These are phyloP conservation scores for Meleagris gallopavo DNA, from an alignment of 2,113 vertebrate species.

Conservation along the genomic window DNA sequence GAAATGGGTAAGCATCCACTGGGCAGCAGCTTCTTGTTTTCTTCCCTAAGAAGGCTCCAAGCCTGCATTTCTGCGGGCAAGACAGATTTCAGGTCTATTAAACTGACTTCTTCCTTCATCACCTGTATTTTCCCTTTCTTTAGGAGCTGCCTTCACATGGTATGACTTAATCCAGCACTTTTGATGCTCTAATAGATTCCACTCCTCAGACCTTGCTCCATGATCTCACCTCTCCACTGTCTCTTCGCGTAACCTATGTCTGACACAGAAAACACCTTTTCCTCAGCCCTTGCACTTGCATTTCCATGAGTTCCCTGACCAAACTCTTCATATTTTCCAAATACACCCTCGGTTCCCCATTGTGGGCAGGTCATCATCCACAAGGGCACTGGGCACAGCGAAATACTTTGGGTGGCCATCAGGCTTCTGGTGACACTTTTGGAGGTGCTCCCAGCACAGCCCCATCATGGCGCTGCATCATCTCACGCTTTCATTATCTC, in stretches of 20 bases:
- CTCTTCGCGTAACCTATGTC: not conserved
- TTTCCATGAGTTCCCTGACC: not conserved
- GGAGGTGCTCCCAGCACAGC: not conserved
- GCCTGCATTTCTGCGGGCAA: not conserved
- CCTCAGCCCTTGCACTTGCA: not conserved
- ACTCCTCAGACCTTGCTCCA: not conserved
- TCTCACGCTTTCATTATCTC: rapidly evolving
- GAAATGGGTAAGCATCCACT: not conserved
- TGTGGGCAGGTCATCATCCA: not conserved
- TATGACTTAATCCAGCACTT: not conserved
- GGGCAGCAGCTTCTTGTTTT: not conserved
- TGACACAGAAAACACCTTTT: not conserved
- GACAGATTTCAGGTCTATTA: not conserved
- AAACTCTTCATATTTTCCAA: not conserved
- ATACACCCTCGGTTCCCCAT: not conserved
- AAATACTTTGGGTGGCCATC: not conserved
- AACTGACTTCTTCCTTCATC: not conserved
- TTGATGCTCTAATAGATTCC: slow-evolving; percentile 9
- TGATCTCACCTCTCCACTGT: not conserved
- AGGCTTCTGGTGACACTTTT: not conserved
- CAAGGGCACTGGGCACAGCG: not conserved
- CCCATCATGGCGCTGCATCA: not conserved
- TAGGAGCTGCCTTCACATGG: not conserved
- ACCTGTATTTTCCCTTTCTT: not conserved
- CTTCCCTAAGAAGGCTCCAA: not conserved